Conservation (phyloP, 2,797 vertebrate species). For the Microcaecilia unicolor region DNA sequence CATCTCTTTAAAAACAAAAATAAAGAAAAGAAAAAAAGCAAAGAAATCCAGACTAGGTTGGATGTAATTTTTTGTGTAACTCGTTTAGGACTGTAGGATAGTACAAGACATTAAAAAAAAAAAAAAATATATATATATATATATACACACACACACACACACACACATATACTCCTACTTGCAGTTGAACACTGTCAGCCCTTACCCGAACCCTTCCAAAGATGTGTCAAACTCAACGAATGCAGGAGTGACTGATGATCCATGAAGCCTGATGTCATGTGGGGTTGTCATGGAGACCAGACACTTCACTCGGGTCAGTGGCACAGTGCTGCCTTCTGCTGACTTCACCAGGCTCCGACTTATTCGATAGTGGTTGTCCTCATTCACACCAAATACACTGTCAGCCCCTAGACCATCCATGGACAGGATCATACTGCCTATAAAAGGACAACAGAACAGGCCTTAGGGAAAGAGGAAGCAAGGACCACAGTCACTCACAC, state of each 20-base stretch:
- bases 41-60: background rate
- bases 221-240: constrained; percentile 95
- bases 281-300: constrained; percentile 98
- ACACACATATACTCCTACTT: too few relatives aligned
- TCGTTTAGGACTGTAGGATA: too few relatives aligned
- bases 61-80: too few relatives aligned
- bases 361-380: constrained; percentile 92
- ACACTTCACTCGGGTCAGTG: constrained; percentile 93
- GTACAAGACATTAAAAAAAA: too few relatives aligned
- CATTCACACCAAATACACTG: constrained; percentile 79
- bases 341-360: constrained; percentile 92
- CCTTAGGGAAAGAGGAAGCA: background rate
- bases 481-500: too few relatives aligned
- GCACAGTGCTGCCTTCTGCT: constrained; percentile 90
- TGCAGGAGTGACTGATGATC: constrained; percentile 83
- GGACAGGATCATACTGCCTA: constrained; percentile 85
- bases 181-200: background rate
- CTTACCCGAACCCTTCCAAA: constrained; percentile 93
- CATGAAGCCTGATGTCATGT: constrained; percentile 92
- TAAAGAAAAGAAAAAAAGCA: constrained; percentile 15
- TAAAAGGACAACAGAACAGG: constrained; percentile 20
- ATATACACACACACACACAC: too few relatives aligned
- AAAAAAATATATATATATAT: too few relatives aligned
- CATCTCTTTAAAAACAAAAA: too few relatives aligned
- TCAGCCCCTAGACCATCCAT: constrained; percentile 86